Percentiles rank a stretch among this genome's conserved stretches.
phyloP scores from a whole-genome alignment of 2,113 vertebrate species.

The Nothoprocta pentlandii region DNA sequence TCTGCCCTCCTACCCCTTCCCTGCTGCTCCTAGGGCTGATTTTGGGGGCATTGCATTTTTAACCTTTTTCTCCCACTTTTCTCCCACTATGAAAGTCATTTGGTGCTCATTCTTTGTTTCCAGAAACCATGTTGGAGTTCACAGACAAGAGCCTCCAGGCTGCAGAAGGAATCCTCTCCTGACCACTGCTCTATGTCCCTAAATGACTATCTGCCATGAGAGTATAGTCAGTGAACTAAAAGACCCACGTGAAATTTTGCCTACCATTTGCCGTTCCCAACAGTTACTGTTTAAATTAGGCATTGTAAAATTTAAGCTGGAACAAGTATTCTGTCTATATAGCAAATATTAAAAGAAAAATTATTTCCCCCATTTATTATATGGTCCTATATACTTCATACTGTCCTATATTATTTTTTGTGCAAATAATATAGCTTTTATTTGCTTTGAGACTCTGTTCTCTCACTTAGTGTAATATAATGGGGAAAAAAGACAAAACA shows the following conservation, averaged over 20 bases:
- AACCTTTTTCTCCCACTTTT: background rate
- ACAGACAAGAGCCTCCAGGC: background rate
- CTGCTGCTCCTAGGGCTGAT: background rate
- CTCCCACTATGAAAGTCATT: background rate
- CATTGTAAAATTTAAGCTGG: background rate
- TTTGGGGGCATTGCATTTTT: background rate
- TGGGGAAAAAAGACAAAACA: background rate
- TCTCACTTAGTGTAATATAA: background rate
- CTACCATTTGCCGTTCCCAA: background rate
- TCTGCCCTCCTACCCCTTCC: background rate
- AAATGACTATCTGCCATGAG: background rate
- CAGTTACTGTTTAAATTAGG: background rate
- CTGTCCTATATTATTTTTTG: background rate
- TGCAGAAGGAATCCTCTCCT: background rate
- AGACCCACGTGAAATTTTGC: background rate
- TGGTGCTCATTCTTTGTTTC: background rate
- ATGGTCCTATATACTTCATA: background rate
- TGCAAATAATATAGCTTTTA: background rate
- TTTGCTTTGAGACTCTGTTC: background rate
- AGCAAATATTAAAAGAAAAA: background rate
- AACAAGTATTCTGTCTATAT: background rate
- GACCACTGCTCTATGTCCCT: background rate
- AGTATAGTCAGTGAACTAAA: background rate
- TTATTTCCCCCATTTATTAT: background rate
- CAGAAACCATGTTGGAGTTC: background rate